Conservation (phyloP, 2,113 vertebrate species). For the Macheiramphus alcinus region DNA sequence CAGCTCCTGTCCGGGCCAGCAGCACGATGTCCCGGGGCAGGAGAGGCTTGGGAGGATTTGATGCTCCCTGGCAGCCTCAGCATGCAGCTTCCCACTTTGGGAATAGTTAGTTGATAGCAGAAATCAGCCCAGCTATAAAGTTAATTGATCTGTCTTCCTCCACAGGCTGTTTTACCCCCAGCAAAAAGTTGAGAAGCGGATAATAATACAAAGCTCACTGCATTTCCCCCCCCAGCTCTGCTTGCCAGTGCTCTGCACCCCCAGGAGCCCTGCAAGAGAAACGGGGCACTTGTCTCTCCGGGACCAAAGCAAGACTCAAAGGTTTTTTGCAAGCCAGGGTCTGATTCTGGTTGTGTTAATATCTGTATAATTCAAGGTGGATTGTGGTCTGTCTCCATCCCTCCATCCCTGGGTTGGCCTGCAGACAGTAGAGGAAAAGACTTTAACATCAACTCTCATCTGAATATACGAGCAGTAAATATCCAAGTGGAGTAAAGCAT, state of each 20-base stretch:
- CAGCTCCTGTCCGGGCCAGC: background rate
- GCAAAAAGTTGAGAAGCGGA: background rate
- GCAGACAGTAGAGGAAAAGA: background rate
- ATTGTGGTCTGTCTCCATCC: background rate
- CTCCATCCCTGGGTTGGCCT: background rate
- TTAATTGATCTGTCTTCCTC: background rate
- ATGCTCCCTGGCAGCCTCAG: background rate
- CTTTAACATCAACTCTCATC: background rate
- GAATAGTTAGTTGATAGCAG: background rate
- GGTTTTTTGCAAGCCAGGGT: background rate
- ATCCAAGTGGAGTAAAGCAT: background rate
- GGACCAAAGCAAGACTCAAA: background rate
- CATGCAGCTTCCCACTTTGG: background rate
- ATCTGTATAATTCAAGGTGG: background rate
- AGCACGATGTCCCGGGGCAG: background rate
- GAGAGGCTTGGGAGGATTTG: background rate
- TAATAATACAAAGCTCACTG: background rate
- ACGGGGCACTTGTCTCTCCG: fast-evolving
- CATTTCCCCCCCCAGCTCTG: too few species aligned
- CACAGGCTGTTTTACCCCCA: background rate
- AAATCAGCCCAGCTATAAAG: background rate
- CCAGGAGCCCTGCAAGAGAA: background rate
- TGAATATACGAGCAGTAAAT: background rate
- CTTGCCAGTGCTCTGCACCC: background rate
- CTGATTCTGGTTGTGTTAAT: background rate